Evolutionary conservation across 2,797 vertebrate genomes (phyloP), one percentile per base, ranked within the genome.

Genomic region (Taenioides sp.): DNA sequence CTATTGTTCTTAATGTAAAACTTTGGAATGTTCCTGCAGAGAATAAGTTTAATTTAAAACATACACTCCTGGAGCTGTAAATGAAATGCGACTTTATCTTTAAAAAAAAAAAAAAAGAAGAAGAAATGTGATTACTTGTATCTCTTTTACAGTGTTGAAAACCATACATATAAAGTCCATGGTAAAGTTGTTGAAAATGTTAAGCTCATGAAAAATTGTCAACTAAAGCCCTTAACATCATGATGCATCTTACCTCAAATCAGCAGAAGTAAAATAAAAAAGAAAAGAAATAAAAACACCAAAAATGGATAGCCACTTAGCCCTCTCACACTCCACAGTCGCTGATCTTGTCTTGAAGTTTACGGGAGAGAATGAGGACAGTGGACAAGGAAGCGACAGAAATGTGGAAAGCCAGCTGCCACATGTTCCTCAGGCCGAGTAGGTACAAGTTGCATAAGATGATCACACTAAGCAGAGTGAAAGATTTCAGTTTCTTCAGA

Each of bases 371-470:
- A 70, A 92, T 97, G 90, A 98, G 95, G 5, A 93, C 37, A 0
- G 96, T 96, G 50, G 97, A 95, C 55, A 98, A 82, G 57, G 88
- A 91, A 1, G 97, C 96, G 63, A 97, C 96, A 0, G 89, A 93
- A 14, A 96, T 58, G 86, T 99, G 97, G 90, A 99, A 99, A 40
- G 94, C 79, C 71, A 99, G 94, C 82, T 98, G 97, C 96, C 96
- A 98, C 60, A 85, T 37, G 79, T 96, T 98, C 89, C 98, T 89
- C 80, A 93, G 82, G 80, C 96, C 97, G 0, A 94, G 93, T 87
- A 99, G 88, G 87, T 94, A 95, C 58, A 91, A 0, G 78, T 99
- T 98, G 94, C 97, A 97, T 52, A 95, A 86, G 65, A 95, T 85
- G 31, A 98, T 87, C 0, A 84, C 81, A 47, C 84, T 84, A 67